Evolutionary conservation across 1,140 invertebrate genomes (phyloP).

Genomic region (Aphaenogaster floridana): DNA sequence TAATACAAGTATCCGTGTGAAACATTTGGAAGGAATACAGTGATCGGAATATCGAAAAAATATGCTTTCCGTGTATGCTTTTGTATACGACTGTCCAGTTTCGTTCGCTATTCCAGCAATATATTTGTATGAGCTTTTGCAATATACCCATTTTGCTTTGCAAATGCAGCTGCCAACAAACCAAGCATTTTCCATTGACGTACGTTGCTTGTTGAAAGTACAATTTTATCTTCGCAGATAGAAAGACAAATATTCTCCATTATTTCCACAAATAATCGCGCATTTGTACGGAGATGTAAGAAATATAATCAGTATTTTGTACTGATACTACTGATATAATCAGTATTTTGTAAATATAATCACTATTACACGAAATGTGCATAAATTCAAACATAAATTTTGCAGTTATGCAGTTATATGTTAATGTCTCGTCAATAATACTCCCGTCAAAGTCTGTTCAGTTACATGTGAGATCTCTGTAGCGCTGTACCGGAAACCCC

Average conservation of each 20-base stretch:
- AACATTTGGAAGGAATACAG: slow-evolving; percentile 20
- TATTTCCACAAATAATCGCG: neutral
- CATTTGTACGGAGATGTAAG: neutral
- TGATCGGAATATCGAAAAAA: slow-evolving; percentile 39
- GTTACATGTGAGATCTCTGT: slow-evolving; percentile 30
- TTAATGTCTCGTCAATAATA: slow-evolving; percentile 50
- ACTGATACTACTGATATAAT: too few species aligned
- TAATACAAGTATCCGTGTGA: neutral
- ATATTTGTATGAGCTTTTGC: slow-evolving; percentile 44
- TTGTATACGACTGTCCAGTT: slow-evolving; percentile 18
- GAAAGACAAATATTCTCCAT: neutral
- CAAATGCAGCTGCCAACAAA: slow-evolving; percentile 48
- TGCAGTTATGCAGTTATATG: neutral
- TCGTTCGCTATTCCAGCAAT: slow-evolving; percentile 31
- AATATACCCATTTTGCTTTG: slow-evolving; percentile 50
- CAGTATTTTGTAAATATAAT: too few species aligned
- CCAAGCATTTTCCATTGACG: slow-evolving; percentile 20
- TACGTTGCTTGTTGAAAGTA: neutral
- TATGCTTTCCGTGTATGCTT: slow-evolving; percentile 12
- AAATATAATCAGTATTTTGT: neutral
- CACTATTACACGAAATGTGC: neutral
- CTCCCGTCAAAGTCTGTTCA: slow-evolving; percentile 12
- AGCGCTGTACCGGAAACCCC: slow-evolving; percentile 26
- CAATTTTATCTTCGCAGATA: neutral
- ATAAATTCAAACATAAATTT: neutral